phyloP scores from a whole-genome alignment of 2,797 vertebrate genomes.

The Pseudochaenichthys georgianus region DNA sequence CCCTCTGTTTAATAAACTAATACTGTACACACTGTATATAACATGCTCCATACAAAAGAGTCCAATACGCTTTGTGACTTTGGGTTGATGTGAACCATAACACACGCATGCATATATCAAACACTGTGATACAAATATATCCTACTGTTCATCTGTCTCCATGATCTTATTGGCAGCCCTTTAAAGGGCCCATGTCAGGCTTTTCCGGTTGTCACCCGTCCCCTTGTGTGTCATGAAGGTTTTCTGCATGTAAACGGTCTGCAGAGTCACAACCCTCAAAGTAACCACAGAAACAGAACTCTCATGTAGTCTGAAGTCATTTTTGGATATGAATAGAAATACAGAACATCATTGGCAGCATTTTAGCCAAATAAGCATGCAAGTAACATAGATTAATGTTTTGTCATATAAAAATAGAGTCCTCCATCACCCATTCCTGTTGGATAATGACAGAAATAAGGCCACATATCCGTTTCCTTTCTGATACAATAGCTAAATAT shows the following conservation, averaged over 20 bases:
- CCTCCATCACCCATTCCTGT: conserved; percentile 53
- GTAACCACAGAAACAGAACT: conserved; percentile 41
- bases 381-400: conserved; percentile 45
- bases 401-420: conserved; percentile 75
- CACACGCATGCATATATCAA: conserved; percentile 58
- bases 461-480: conserved; percentile 72
- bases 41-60: conserved; percentile 70
- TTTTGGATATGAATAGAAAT: conserved; percentile 44
- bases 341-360: conserved; percentile 57
- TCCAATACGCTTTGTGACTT: conserved; percentile 45
- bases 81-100: conserved; percentile 34
- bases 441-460: conserved; percentile 73
- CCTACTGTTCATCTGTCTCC: conserved; percentile 38
- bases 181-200: no score
- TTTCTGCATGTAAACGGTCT: no score
- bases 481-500: conserved; percentile 44
- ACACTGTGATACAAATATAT: conserved; percentile 49
- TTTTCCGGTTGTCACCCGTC: no score
- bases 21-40: conserved; percentile 53
- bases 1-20: conserved; percentile 30
- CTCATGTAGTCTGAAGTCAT: conserved; percentile 48
- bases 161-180: conserved; percentile 50
- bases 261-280: no score
- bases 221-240: no score
- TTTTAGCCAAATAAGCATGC: conserved; percentile 65